These are phyloP conservation scores for Odontesthes bonariensis DNA, from an alignment of 2,113 vertebrate species.

Conservation along the genomic window DNA sequence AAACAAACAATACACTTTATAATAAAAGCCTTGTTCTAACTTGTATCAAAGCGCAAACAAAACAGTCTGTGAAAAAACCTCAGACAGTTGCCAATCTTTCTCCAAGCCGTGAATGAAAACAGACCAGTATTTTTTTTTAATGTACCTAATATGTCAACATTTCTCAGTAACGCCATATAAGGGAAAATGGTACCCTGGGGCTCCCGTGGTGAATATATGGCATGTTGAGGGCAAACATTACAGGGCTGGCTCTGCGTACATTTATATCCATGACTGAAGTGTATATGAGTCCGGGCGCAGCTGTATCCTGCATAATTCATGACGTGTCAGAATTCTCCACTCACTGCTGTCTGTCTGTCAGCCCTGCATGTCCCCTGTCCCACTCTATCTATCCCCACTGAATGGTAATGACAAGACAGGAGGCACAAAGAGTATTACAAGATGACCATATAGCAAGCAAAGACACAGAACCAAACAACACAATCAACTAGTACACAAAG, in stretches of 20 bases:
- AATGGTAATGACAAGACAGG: constrained; percentile 62
- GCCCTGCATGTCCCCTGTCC: constrained; percentile 61
- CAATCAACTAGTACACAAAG: neutral
- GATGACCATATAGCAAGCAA: neutral
- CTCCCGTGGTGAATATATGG: constrained; percentile 27
- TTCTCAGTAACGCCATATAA: constrained; percentile 16
- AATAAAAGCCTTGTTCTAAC: neutral
- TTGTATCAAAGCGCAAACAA: neutral
- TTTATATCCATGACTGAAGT: constrained; percentile 75
- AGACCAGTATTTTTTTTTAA: constrained; percentile 8
- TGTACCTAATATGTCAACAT: constrained; percentile 35
- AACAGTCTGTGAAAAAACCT: neutral
- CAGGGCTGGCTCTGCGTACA: constrained; percentile 60
- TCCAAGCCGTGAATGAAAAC: neutral
- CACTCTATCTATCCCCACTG: constrained; percentile 52
- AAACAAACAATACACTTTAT: neutral
- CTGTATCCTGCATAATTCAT: constrained; percentile 76
- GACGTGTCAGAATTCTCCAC: constrained; percentile 67
- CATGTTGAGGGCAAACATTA: constrained; percentile 65
- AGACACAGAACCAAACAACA: constrained; percentile 3
- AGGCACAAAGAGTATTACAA: constrained; percentile 6
- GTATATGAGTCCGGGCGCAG: constrained; percentile 54
- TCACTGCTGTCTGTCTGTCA: constrained; percentile 72
- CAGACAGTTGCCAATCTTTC: neutral
- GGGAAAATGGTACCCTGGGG: constrained; percentile 28